phyloP scores from a whole-genome alignment of 2,888 invertebrate species.

The Bunonema sp. region DNA sequence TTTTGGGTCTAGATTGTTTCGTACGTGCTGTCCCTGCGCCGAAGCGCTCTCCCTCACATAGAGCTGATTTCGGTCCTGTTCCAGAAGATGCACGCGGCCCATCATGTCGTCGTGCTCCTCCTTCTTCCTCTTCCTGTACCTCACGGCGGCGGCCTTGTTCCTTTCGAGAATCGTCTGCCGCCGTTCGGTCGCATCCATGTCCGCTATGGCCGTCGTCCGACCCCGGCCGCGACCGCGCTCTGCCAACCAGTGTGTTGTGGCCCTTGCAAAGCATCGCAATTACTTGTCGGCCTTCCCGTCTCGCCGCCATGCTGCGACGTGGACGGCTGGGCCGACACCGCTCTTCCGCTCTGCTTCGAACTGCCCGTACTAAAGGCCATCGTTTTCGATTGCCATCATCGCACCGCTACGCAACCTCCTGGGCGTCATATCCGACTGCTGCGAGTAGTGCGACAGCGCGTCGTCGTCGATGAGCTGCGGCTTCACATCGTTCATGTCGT shows the following conservation, averaged over 20 bases:
- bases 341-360: slow-evolving; percentile 1
- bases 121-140: slow-evolving; percentile 41
- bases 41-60: too few species aligned
- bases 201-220: slow-evolving; percentile 24
- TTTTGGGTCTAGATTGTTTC: slow-evolving; percentile 24
- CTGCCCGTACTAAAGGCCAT: not conserved
- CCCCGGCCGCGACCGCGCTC: slow-evolving; percentile 14
- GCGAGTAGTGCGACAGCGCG: too few species aligned
- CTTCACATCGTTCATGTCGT: slow-evolving; percentile 5
- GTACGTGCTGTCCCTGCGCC: not conserved
- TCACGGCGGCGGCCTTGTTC: slow-evolving; percentile 41
- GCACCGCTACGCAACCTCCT: too few species aligned
- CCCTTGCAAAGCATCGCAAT: not conserved
- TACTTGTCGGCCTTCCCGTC: slow-evolving; percentile 4
- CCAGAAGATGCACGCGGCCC: slow-evolving; percentile 27
- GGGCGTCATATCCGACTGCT: too few species aligned
- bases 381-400: not conserved
- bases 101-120: slow-evolving; percentile 42
- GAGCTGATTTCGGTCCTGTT: slow-evolving; percentile 26
- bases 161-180: slow-evolving; percentile 33
- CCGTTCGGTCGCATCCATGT: slow-evolving; percentile 40
- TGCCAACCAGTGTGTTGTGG: not conserved
- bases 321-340: slow-evolving; percentile 2
- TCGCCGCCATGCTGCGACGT: not conserved
- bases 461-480: slow-evolving; percentile 4